Base-by-base conservation (phyloP, 2,797 vertebrate species). In the Arctocebus calabarensis region DNA sequence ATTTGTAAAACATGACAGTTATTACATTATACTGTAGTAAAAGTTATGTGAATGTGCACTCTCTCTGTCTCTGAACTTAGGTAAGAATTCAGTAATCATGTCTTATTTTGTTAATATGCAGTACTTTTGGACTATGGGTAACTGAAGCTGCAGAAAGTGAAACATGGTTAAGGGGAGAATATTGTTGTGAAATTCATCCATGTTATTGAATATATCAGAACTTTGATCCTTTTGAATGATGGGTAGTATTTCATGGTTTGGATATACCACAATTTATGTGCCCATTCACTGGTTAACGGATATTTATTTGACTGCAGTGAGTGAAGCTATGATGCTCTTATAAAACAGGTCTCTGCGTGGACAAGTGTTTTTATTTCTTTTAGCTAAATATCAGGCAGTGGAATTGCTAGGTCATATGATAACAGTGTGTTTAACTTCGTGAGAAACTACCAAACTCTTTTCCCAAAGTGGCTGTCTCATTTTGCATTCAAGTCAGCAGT, bases 301-400 rank as follows among this genome's bases (percentile, higher is more conserved):
- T 37, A 19, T 92, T 85, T 64, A n/a, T 89, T 94, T 89, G 78
- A 45, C 29, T 82, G 4, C 84, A 48, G 13, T 40, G 17, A 87
- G 8, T 73, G 43, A 95, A 43, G 27, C 22, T 92, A n/a, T 3
- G 45, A 45, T 37, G 64, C n/a, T 73, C 20, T 40, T 61, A 40
- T 78, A 64, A 71, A 90, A 78, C n/a, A 84, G 37, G 64, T 73
- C 20, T 95, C 45, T 75, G 25, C 70, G 34, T 61, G 7, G 27
- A 64, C 16, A 6, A 70, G 45, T 17, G 19, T 83, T 83, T 87
- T 94, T 32, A 77, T 68, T 68, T 90, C 59, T 90, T 90, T 93
- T 55, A 83, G 19, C 27, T 71, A 71, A 66, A 91, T 37, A 73
- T 12, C 34, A 82, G 52, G 29, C 45, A 32, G 40, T 74, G 32